Percentiles rank a stretch among this genome's conserved stretches.
These are phyloP conservation scores for Choristoneura rosaceana DNA, from an alignment of 2,888 invertebrate species.

Conservation along the genomic window DNA sequence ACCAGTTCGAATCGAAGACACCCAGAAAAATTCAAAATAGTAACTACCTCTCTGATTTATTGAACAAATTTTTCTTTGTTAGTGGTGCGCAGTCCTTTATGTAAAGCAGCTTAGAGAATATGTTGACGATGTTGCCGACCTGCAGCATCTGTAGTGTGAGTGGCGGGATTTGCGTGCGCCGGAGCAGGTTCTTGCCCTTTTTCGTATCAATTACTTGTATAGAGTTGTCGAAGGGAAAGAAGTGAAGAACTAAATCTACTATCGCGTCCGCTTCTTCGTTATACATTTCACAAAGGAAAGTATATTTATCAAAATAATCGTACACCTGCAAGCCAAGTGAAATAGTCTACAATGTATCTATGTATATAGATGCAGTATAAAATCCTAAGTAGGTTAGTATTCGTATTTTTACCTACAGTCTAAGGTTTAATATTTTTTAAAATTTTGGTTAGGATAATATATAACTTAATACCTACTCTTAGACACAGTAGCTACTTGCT, in stretches of 20 bases:
- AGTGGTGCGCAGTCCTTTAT: conserved; percentile 89
- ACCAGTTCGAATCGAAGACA: neutral
- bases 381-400: too few species aligned
- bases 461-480: too few species aligned
- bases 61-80: conserved; percentile 85
- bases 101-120: conserved; percentile 90
- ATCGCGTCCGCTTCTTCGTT: conserved; percentile 90
- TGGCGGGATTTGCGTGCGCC: conserved; percentile 87
- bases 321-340: conserved; percentile 58
- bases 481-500: too few species aligned
- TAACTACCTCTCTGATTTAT: conserved; percentile 24
- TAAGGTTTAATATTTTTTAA: too few species aligned
- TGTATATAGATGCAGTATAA: neutral
- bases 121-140: conserved; percentile 89
- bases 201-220: conserved; percentile 90
- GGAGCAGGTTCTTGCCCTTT: conserved; percentile 86
- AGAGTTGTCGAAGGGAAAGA: conserved; percentile 91
- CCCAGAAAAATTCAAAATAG: neutral
- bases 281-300: conserved; percentile 93
- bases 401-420: too few species aligned
- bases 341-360: neutral
- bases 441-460: too few species aligned
- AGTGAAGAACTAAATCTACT: conserved; percentile 90
- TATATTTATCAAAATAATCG: conserved; percentile 84
- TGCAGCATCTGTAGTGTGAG: conserved; percentile 88